Conservation (phyloP, 2,888 invertebrate species). For the Magallana nippona region DNA sequence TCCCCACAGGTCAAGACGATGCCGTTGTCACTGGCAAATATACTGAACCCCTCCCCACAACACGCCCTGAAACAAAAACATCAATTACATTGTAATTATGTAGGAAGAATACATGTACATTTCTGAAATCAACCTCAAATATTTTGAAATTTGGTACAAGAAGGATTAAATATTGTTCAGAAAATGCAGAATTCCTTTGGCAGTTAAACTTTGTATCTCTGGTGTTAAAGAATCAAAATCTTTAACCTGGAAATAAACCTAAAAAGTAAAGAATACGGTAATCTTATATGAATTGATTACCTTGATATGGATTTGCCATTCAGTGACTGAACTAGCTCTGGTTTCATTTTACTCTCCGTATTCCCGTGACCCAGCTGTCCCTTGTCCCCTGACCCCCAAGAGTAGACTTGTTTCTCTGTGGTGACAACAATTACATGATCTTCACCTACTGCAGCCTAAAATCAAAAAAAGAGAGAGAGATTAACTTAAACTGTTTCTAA, state of each 20-base stretch:
- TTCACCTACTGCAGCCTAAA: slow-evolving; percentile 78
- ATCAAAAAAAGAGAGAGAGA: slow-evolving; percentile 69
- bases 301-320: slow-evolving; percentile 84
- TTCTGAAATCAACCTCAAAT: no score
- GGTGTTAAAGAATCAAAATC: background rate
- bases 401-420: slow-evolving; percentile 84
- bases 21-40: slow-evolving; percentile 86
- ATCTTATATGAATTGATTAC: slow-evolving; percentile 66
- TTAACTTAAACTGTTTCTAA: no score
- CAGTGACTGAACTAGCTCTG: slow-evolving; percentile 84
- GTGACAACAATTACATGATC: slow-evolving; percentile 80
- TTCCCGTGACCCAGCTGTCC: slow-evolving; percentile 85
- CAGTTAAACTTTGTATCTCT: no score
- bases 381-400: slow-evolving; percentile 86
- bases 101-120: no score
- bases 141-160: no score
- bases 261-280: background rate
- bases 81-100: slow-evolving; percentile 1
- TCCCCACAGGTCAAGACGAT: slow-evolving; percentile 86
- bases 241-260: background rate
- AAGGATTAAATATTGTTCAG: no score
- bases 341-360: slow-evolving; percentile 81
- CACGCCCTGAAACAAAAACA: slow-evolving; percentile 81
- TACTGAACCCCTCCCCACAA: slow-evolving; percentile 85
- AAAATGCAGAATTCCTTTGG: no score